Evolutionary conservation across 2,797 vertebrate species (phyloP), one percentile per base, ranked within the genome.

Genomic region (Dendrocincla tyrannina): DNA sequence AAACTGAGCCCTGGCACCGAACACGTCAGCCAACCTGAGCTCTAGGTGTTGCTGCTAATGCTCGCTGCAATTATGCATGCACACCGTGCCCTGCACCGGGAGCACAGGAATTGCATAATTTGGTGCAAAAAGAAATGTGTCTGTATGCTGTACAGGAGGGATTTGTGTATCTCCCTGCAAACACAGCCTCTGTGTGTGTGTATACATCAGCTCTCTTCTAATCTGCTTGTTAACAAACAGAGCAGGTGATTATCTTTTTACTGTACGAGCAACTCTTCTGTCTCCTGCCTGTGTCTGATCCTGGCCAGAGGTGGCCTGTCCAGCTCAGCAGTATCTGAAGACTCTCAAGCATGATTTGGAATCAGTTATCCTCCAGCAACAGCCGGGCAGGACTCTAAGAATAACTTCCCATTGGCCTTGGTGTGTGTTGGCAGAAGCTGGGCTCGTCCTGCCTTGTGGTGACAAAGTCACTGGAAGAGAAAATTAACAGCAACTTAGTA

Each of bases 381-480:
- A 93, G 91, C 84, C 28, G 1, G 94, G 82, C 85, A 91, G 91
- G 52, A 44, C 92, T 88, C 91, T 93, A 94, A 96, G 96, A 96
- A 95, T 96, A 96, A 97, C 91, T 93, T 95, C 35, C 37, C 60
- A 23, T 39, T 88, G 81, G 89, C 79, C 91, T 97, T 95, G 94
- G 86, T 88, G 50, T 94, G 88, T 17, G 49, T 17, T 92, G 50
- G 90, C 95, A 91, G 87, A 46, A 82, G 82, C 81, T 89, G 77
- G 68, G 41, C 81, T 95, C 80, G 81, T 88, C 91, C 91, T 88
- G 73, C 82, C 81, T 96, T 20, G 74, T 1, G 22, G 68, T 66
- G 95, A 88, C 95, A 92, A 94, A 93, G 92, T 83, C 96, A 77
- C 91, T 92, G 90, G 35, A 74, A 91, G 75, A 76, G 88, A 69